Percentiles rank a stretch among this genome's conserved stretches.
These are phyloP conservation scores for Charanyca ferruginea DNA, from an alignment of 2,888 invertebrate species.

Conservation along the genomic window DNA sequence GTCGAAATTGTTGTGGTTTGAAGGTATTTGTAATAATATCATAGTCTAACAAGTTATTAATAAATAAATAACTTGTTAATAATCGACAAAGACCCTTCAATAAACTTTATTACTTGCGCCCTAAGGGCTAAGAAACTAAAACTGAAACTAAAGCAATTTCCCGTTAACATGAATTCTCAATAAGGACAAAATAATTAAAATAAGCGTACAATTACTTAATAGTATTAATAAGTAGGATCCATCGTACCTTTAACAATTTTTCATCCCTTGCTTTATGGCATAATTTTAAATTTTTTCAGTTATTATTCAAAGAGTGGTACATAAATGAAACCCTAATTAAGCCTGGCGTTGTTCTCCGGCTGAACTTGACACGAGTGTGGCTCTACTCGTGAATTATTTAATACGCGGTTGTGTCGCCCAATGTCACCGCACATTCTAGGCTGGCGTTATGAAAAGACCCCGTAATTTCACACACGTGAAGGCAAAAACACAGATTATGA, in stretches of 20 bases:
- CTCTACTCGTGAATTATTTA: conserved; percentile 56
- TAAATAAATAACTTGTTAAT: too few species aligned
- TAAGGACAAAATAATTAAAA: conserved; percentile 15
- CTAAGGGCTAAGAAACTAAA: conserved; percentile 12
- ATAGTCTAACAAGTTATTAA: conserved; percentile 5
- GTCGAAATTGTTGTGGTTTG: conserved; percentile 10
- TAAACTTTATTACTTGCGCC: not conserved
- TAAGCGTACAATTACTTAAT: conserved; percentile 3
- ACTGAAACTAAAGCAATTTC: conserved; percentile 6
- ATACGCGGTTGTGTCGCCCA: conserved; percentile 35
- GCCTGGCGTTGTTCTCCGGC: conserved; percentile 22
- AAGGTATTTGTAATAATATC: conserved; percentile 16
- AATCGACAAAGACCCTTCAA: too few species aligned
- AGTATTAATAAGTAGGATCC: too few species aligned
- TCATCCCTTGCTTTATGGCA: not conserved
- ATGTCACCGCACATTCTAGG: conserved; percentile 35
- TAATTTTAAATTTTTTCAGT: conserved; percentile 5
- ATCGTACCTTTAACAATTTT: not conserved
- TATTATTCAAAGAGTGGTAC: conserved; percentile 17
- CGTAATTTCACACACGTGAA: conserved; percentile 21
- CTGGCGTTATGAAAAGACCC: conserved; percentile 33
- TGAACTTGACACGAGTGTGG: conserved; percentile 48
- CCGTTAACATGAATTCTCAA: conserved; percentile 16
- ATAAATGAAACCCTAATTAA: conserved; percentile 43
- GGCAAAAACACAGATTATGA: conserved; percentile 15